phyloP scores from a whole-genome alignment of 2,113 vertebrate species.

The Manacus vitellinus region DNA sequence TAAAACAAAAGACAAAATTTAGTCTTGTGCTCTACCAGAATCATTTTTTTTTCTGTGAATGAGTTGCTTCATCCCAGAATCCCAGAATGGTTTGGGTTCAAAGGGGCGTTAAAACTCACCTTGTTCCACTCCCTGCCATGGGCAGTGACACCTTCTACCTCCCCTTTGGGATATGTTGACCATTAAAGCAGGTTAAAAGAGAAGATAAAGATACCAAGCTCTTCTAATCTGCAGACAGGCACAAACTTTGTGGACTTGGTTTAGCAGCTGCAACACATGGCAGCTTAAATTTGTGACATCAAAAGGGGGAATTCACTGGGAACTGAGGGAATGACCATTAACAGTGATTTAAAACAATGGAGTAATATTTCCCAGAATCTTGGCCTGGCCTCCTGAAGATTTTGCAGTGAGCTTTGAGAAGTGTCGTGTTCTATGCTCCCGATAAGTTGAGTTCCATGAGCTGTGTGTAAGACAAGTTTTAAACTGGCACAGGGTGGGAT shows the following conservation, averaged over 20 bases:
- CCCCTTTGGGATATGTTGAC: neutral
- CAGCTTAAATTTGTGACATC: neutral
- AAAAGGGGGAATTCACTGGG: neutral
- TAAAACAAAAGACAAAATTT: neutral
- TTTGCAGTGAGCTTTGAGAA: neutral
- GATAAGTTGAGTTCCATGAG: neutral
- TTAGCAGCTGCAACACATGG: neutral
- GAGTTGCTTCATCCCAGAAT: neutral
- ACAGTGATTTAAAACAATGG: neutral
- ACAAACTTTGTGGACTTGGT: no score
- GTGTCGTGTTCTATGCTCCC: neutral
- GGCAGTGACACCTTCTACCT: neutral
- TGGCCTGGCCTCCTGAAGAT: neutral
- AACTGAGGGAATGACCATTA: neutral
- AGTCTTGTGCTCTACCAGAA: neutral
- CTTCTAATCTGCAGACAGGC: neutral
- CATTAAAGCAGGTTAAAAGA: neutral
- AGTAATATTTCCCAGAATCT: neutral
- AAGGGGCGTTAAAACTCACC: neutral
- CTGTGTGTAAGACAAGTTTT: neutral
- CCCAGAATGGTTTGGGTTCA: neutral
- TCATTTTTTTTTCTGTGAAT: neutral
- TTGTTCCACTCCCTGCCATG: accelerated
- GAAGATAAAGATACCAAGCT: neutral
- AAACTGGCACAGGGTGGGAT: neutral